Percentiles rank a stretch among this genome's conserved stretches.
Evolutionary conservation across 2,888 invertebrate species (phyloP).

Genomic region (Sesia apiformis): DNA sequence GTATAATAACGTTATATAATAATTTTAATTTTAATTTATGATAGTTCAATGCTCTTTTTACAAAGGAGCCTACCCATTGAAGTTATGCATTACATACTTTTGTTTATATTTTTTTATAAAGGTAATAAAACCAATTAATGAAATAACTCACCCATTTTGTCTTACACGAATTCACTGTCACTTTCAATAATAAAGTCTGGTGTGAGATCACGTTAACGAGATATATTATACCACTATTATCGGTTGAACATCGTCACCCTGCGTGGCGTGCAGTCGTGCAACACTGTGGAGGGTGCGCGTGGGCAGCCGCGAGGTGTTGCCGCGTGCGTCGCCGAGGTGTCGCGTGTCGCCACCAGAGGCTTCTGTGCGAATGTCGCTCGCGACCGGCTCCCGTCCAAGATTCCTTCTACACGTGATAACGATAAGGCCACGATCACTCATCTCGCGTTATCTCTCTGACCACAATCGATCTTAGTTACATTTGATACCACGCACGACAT

Average conservation of each 20-base stretch:
- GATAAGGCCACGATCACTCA: conserved; percentile 66
- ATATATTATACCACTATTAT: conserved; percentile 39
- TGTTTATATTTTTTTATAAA: not conserved
- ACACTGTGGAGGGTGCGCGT: conserved; percentile 35
- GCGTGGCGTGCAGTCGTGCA: conserved; percentile 15
- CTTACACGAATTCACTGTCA: conserved; percentile 48
- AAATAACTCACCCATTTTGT: conserved; percentile 55
- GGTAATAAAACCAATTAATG: not conserved
- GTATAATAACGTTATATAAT: too few relatives aligned
- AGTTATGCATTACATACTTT: too few relatives aligned
- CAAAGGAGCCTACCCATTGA: too few relatives aligned
- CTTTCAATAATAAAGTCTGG: conserved; percentile 42
- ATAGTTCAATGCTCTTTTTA: too few relatives aligned
- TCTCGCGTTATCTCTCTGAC: conserved; percentile 35
- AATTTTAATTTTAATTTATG: too few relatives aligned
- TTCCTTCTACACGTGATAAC: conserved; percentile 64
- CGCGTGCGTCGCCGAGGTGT: conserved; percentile 38
- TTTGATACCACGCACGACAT: conserved; percentile 2
- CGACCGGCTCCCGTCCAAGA: conserved; percentile 47
- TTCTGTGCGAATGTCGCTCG: conserved; percentile 63
- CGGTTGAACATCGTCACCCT: conserved; percentile 63
- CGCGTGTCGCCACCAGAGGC: conserved; percentile 65
- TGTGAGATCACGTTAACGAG: conserved; percentile 54
- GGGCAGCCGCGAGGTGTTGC: conserved; percentile 23
- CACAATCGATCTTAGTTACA: conserved; percentile 12